Percentiles rank a stretch among this genome's conserved stretches.
phyloP scores from a whole-genome alignment of 2,888 invertebrate genomes.

The Rutpela maculata region DNA sequence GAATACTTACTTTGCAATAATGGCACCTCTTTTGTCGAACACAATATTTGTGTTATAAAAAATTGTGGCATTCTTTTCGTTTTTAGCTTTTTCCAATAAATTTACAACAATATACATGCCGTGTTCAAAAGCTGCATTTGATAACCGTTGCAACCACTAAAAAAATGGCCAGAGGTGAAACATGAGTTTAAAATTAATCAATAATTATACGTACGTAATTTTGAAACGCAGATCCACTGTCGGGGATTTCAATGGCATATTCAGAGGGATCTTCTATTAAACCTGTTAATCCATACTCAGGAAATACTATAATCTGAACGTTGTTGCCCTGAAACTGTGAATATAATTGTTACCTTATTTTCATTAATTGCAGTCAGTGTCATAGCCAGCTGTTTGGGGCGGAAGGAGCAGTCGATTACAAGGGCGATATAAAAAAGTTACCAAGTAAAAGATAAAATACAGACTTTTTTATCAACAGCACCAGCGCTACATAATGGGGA shows the following conservation, averaged over 20 bases:
- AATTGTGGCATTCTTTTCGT: slow-evolving; percentile 51
- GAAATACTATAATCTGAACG: slow-evolving; percentile 63
- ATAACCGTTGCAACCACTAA: slow-evolving; percentile 52
- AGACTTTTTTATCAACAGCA: too few relatives aligned
- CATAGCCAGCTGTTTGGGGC: too few relatives aligned
- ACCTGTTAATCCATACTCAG: slow-evolving; percentile 63
- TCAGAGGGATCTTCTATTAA: slow-evolving; percentile 49
- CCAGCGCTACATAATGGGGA: too few relatives aligned
- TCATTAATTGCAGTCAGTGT: too few relatives aligned
- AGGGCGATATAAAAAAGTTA: too few relatives aligned
- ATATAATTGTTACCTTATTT: background rate
- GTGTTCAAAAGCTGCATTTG: slow-evolving; percentile 56
- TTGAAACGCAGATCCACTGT: slow-evolving; percentile 36
- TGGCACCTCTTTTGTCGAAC: slow-evolving; percentile 55
- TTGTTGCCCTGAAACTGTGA: slow-evolving; percentile 39
- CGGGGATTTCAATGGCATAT: slow-evolving; percentile 56
- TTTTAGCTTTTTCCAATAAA: slow-evolving; percentile 54
- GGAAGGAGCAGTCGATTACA: too few relatives aligned
- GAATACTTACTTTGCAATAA: slow-evolving; percentile 55
- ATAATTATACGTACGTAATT: slow-evolving; percentile 48
- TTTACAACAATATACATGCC: slow-evolving; percentile 57
- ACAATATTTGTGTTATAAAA: slow-evolving; percentile 61
- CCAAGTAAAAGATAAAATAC: too few relatives aligned
- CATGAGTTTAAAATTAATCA: background rate
- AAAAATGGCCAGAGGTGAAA: slow-evolving; percentile 28